Evolutionary conservation across 23 tunicate genomes (phyloP).

Genomic region (Botrylloides violaceus): DNA sequence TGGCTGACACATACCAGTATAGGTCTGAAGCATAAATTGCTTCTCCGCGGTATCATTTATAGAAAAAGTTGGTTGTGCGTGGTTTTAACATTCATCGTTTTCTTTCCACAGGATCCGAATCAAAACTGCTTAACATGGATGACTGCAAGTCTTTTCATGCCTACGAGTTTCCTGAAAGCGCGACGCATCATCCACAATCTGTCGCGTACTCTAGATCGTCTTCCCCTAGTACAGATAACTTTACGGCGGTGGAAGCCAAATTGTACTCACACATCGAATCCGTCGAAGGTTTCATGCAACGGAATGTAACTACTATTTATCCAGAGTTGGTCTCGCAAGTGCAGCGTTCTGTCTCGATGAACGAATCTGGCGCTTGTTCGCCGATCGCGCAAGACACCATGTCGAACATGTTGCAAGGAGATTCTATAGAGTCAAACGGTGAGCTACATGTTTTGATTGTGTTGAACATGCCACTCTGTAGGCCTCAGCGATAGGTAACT

Average conservation of each 20-base stretch:
- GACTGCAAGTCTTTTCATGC: slow-evolving; percentile 1
- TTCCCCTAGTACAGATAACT: not conserved
- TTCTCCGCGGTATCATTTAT: no score
- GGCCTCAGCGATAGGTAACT: not conserved
- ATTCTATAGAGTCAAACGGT: not conserved
- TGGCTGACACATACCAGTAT: no score
- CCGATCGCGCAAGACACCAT: not conserved
- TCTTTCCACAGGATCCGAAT: slow-evolving; percentile 2
- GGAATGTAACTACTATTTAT: slow-evolving; percentile 18
- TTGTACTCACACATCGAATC: no score
- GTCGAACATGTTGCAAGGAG: not conserved
- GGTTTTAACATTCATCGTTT: not conserved
- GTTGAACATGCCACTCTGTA: not conserved
- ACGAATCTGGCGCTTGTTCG: not conserved
- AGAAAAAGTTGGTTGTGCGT: no score
- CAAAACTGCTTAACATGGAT: slow-evolving; percentile 21
- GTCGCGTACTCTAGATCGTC: not conserved
- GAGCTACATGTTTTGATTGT: not conserved
- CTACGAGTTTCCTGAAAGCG: not conserved
- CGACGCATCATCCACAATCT: not conserved
- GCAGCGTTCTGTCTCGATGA: not conserved
- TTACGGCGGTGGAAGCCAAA: no score
- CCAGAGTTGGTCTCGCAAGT: slow-evolving; percentile 7
- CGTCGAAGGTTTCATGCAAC: not conserved
- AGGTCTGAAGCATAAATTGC: no score